phyloP scores from a whole-genome alignment of 1,140 invertebrate genomes.

The Harpegnathos saltator region DNA sequence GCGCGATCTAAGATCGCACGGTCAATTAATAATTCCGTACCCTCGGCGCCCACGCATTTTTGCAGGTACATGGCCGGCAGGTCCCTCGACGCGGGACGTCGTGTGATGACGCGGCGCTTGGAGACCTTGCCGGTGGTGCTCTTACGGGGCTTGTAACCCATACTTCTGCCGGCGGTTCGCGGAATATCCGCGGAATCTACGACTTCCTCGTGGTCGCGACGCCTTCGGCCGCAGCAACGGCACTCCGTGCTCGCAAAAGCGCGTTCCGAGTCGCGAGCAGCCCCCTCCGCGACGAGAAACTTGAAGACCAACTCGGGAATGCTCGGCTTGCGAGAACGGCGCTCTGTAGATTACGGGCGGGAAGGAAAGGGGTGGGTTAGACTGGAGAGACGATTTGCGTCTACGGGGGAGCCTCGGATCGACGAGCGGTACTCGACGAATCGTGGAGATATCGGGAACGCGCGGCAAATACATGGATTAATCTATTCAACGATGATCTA shows the following conservation, averaged over 20 bases:
- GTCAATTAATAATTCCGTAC: conserved; percentile 30
- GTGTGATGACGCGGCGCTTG: neutral
- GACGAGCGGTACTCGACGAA: neutral
- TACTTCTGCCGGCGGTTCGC: neutral
- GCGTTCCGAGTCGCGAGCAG: neutral
- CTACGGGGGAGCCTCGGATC: too few species aligned
- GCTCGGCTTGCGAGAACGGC: conserved; percentile 40
- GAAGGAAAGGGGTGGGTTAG: too few species aligned
- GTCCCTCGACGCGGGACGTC: conserved; percentile 1
- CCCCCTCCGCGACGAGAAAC: conserved; percentile 29
- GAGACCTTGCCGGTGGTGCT: conserved; percentile 3
- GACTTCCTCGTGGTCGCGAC: conserved; percentile 11
- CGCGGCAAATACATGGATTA: neutral
- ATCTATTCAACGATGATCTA: too few species aligned
- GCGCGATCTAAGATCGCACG: neutral
- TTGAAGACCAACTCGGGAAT: conserved; percentile 62
- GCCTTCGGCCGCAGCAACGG: conserved; percentile 1
- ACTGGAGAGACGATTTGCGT: too few species aligned
- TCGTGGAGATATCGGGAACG: neutral
- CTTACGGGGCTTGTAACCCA: conserved; percentile 30
- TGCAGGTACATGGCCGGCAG: conserved; percentile 26
- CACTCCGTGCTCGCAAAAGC: conserved; percentile 11
- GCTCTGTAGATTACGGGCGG: conserved; percentile 52
- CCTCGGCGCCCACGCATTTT: conserved; percentile 4
- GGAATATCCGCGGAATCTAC: conserved; percentile 31